Evolutionary conservation across 2,113 vertebrate genomes (phyloP).

Genomic region (Cinclus mexicanus): DNA sequence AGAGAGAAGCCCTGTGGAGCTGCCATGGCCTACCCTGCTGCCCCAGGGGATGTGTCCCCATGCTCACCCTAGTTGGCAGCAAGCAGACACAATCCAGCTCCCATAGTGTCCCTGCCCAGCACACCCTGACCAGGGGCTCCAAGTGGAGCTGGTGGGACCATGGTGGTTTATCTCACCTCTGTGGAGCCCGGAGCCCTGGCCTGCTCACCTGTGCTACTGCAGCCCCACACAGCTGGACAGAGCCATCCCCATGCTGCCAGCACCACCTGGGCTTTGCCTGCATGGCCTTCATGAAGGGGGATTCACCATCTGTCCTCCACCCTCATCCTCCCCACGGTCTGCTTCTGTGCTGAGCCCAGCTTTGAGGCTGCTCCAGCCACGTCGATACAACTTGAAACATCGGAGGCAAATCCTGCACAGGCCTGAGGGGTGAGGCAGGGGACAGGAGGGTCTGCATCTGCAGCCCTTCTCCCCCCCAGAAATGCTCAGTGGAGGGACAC

Average conservation of each 20-base stretch:
- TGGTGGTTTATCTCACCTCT: fast-evolving
- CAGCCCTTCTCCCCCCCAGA: fast-evolving
- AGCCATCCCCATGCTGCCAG: fast-evolving
- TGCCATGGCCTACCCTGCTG: fast-evolving
- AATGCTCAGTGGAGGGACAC: neutral
- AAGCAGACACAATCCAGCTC: fast-evolving
- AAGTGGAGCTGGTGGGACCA: neutral
- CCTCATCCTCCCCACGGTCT: fast-evolving
- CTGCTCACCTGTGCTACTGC: fast-evolving
- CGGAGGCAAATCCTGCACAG: fast-evolving
- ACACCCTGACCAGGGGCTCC: fast-evolving
- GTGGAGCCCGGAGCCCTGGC: neutral
- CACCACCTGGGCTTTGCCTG: neutral
- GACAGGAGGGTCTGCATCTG: neutral
- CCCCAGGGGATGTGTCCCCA: fast-evolving
- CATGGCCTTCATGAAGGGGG: fast-evolving
- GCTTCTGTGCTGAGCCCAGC: too few relatives aligned
- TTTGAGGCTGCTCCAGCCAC: neutral
- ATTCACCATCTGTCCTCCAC: neutral
- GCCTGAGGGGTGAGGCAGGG: neutral
- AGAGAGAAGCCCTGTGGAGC: fast-evolving
- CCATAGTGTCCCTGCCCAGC: fast-evolving
- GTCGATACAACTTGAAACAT: neutral
- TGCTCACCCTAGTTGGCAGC: fast-evolving
- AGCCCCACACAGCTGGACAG: neutral